Evolutionary conservation across 2,113 vertebrate species (phyloP).

Genomic region (Petrocephalus microphthalmus): DNA sequence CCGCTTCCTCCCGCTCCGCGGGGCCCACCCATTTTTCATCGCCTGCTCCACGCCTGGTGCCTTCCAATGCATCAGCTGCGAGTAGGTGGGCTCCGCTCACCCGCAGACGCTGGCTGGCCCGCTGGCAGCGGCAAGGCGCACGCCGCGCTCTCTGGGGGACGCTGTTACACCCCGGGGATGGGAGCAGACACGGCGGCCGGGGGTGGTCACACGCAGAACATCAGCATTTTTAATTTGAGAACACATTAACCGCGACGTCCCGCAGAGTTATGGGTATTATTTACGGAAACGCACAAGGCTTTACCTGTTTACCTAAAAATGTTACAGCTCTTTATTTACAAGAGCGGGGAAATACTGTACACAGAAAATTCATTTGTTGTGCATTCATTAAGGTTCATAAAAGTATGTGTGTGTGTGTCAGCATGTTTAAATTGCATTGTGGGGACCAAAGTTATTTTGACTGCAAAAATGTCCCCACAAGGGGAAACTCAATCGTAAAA

Average conservation of each 20-base stretch:
- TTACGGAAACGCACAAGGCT: background rate
- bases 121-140: background rate
- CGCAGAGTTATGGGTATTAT: background rate
- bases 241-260: background rate
- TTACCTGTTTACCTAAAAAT: background rate
- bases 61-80: background rate
- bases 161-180: background rate
- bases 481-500: background rate
- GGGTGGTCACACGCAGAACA: background rate
- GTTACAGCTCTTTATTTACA: background rate
- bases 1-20: background rate
- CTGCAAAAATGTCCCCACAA: background rate
- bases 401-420: background rate
- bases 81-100: background rate
- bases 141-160: background rate
- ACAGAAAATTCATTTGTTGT: background rate
- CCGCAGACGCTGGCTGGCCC: background rate
- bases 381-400: background rate
- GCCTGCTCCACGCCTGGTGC: background rate
- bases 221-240: background rate
- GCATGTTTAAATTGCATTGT: background rate
- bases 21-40: background rate
- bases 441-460: too few relatives aligned
- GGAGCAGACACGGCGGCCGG: background rate
- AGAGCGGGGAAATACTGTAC: background rate